Percentiles rank a stretch among this genome's conserved stretches.
Conservation (phyloP, 1,140 invertebrate genomes). For the Zophobas morio region DNA sequence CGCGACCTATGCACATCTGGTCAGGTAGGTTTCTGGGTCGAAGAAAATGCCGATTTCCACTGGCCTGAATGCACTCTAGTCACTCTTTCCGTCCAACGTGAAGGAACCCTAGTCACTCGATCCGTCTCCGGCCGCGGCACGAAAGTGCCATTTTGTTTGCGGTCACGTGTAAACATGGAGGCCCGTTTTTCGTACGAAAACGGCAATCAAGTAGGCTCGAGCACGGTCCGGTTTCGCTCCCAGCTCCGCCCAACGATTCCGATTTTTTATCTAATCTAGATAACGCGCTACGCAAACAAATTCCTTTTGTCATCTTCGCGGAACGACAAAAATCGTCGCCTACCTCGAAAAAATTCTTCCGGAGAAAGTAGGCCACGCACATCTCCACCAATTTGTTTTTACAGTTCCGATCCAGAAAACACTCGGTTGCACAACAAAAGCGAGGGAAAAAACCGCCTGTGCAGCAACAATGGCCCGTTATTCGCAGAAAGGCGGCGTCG, state of each 20-base stretch:
- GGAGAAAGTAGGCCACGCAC: constrained; percentile 7
- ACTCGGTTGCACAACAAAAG: constrained; percentile 4
- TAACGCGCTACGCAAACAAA: no score
- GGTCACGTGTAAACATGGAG: no score
- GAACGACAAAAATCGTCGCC: not conserved
- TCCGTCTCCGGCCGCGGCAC: no score
- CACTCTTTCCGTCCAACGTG: no score
- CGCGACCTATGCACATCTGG: not conserved
- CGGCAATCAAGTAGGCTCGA: not conserved
- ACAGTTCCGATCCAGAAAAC: not conserved
- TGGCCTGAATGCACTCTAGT: not conserved
- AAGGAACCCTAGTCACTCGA: no score
- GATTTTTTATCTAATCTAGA: no score
- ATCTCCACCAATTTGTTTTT: not conserved
- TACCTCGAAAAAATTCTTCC: not conserved
- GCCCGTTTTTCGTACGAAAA: no score
- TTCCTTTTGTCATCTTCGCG: not conserved
- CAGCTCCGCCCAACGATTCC: no score
- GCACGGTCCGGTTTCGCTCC: not conserved
- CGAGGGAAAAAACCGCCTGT: constrained; percentile 21
- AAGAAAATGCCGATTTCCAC: constrained; percentile 28
- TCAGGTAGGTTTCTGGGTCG: not conserved
- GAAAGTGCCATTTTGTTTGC: no score
- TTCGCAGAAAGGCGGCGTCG: constrained; percentile 31
- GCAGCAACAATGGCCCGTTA: constrained; percentile 5